Evolutionary conservation across 2,113 vertebrate genomes (phyloP).

Genomic region (Sapayoa aenigma): DNA sequence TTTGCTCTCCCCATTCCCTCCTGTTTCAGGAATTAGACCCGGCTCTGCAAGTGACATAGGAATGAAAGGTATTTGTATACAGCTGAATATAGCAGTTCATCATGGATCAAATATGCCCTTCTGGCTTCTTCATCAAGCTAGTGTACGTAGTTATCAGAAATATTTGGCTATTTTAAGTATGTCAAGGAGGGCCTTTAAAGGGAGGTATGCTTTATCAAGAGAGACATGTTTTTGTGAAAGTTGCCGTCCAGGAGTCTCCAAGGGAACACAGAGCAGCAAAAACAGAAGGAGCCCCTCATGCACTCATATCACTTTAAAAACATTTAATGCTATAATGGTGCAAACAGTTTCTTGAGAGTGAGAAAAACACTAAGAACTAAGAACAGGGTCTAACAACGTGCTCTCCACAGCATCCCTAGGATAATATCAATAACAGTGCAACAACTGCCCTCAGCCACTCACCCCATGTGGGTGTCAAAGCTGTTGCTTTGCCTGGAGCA

Average conservation of each 20-base stretch:
- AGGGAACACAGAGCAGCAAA: neutral
- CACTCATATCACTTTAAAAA: neutral
- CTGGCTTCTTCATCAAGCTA: slow-evolving; percentile 56
- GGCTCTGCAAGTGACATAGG: neutral
- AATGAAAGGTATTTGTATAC: neutral
- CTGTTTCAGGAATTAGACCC: neutral
- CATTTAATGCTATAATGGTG: neutral
- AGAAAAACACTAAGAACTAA: neutral
- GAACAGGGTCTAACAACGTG: fast-evolving
- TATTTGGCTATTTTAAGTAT: slow-evolving; percentile 1
- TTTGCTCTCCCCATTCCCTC: neutral
- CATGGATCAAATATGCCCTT: neutral
- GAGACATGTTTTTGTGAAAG: neutral
- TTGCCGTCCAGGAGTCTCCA: neutral
- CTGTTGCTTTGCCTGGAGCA: neutral
- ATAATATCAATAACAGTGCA: neutral
- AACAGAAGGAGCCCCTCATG: neutral
- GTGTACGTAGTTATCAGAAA: neutral
- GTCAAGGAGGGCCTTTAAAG: neutral
- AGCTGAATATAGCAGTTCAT: slow-evolving; percentile 3
- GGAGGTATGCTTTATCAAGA: neutral
- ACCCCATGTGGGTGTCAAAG: too few species aligned
- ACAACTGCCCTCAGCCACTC: neutral
- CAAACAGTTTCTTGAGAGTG: neutral
- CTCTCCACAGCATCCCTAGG: neutral